phyloP scores from a whole-genome alignment of 2,797 vertebrate species.

The Margarornis squamiger region DNA sequence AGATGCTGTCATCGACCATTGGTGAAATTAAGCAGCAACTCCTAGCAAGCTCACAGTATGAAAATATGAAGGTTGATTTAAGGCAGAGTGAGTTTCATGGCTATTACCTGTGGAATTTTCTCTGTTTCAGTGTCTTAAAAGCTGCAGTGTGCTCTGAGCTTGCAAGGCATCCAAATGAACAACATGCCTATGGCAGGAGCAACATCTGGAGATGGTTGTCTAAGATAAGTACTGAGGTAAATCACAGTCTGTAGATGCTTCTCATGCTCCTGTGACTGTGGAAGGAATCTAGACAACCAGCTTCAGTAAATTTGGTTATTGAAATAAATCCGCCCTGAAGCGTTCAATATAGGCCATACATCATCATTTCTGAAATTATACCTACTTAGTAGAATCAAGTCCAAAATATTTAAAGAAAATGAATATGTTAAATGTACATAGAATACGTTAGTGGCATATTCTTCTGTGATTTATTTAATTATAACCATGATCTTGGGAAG shows the following conservation, averaged over 20 bases:
- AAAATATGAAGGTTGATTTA: background rate
- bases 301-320: background rate
- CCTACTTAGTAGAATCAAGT: background rate
- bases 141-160: background rate
- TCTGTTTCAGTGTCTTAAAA: background rate
- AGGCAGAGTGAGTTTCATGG: background rate
- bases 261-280: background rate
- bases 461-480: slow-evolving; percentile 11
- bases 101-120: background rate
- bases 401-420: background rate
- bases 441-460: background rate
- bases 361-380: slow-evolving; percentile 23
- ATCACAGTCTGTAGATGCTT: background rate
- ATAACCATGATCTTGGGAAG: background rate
- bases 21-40: background rate
- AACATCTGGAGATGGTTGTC: slow-evolving; percentile 32
- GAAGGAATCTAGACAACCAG: background rate
- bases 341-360: background rate
- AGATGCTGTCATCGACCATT: background rate
- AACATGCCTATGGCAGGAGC: background rate
- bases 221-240: background rate
- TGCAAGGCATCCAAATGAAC: background rate
- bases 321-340: slow-evolving; percentile 3
- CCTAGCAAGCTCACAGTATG: background rate
- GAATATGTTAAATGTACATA: background rate